phyloP scores from a whole-genome alignment of 1,140 invertebrate species.

The Bombus waltoni region DNA sequence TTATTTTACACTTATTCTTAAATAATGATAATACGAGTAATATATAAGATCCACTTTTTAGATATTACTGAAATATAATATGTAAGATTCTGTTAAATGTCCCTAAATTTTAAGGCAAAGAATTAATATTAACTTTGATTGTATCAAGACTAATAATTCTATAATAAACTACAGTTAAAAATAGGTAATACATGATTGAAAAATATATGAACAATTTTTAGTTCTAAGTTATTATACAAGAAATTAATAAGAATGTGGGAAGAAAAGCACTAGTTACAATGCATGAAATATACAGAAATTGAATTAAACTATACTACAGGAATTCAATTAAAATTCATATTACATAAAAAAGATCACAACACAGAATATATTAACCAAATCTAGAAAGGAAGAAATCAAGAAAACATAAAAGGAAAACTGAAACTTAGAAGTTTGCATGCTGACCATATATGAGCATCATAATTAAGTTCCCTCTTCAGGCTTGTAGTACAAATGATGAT shows the following conservation, averaged over 20 bases:
- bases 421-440: conserved; percentile 76
- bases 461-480: conserved; percentile 70
- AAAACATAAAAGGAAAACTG: conserved; percentile 18
- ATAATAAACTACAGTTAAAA: neutral
- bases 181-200: neutral
- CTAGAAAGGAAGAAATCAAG: neutral
- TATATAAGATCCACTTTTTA: conserved; percentile 14
- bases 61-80: neutral
- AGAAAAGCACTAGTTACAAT: neutral
- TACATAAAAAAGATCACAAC: neutral
- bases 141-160: neutral
- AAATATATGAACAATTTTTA: neutral
- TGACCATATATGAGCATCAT: conserved; percentile 74
- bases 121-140: neutral
- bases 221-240: neutral
- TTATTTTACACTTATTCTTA: neutral
- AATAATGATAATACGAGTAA: conserved; percentile 19
- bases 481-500: conserved; percentile 76
- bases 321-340: neutral
- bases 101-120: neutral
- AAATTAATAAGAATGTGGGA: conserved; percentile 9
- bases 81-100: neutral
- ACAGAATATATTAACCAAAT: conserved; percentile 21
- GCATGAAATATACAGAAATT: neutral
- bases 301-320: neutral